phyloP scores from a whole-genome alignment of 1,140 invertebrate genomes.

The Luehdorfia chinensis region DNA sequence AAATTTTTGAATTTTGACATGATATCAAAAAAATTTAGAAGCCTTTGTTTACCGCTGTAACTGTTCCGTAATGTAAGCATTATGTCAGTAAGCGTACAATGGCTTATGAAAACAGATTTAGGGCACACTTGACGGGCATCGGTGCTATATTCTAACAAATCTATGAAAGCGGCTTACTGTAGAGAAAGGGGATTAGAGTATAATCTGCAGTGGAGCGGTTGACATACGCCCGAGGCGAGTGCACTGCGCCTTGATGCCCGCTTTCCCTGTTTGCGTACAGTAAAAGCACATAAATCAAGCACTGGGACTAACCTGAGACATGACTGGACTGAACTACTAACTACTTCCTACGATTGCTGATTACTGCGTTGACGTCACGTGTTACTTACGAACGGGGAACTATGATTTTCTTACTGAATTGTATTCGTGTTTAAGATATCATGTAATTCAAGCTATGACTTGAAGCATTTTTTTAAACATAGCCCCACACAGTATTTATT shows the following conservation, averaged over 20 bases:
- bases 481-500: too few relatives aligned
- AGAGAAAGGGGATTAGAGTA: conserved; percentile 63
- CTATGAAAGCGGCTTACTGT: conserved; percentile 63
- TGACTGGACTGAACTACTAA: neutral
- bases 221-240: conserved; percentile 60
- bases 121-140: conserved; percentile 61
- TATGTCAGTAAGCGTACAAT: conserved; percentile 30
- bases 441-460: too few relatives aligned
- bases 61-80: too few relatives aligned
- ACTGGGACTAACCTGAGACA: neutral
- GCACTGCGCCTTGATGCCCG: conserved; percentile 15
- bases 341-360: conserved; percentile 4
- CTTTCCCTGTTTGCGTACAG: conserved; percentile 34
- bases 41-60: too few relatives aligned
- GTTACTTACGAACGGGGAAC: neutral
- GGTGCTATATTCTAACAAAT: conserved; percentile 59
- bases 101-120: conserved; percentile 55
- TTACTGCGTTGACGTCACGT: neutral
- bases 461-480: too few relatives aligned
- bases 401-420: too few relatives aligned
- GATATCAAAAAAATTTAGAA: too few relatives aligned
- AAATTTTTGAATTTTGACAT: too few relatives aligned
- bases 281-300: conserved; percentile 22
- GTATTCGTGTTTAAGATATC: too few relatives aligned
- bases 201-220: conserved; percentile 67